These are phyloP conservation scores for Parauchenoglanis ngamensis DNA, from an alignment of 2,797 vertebrate genomes.

Conservation along the genomic window DNA sequence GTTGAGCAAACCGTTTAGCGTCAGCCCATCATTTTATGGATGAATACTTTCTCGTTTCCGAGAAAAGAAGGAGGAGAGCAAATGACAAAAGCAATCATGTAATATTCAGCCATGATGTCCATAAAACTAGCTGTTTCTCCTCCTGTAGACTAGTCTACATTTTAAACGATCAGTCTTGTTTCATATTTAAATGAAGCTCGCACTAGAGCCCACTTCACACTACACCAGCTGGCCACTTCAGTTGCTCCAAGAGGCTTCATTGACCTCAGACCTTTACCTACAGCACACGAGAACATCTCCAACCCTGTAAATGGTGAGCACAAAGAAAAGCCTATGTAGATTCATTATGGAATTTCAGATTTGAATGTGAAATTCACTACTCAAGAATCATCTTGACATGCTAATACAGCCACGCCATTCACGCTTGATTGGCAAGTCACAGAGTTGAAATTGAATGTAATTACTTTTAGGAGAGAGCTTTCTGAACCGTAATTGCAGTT, in stretches of 20 bases:
- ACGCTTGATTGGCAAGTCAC: conserved; percentile 29
- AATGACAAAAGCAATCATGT: conserved; percentile 27
- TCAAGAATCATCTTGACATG: conserved; percentile 41
- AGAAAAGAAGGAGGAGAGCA: rapidly evolving
- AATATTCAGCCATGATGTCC: conserved; percentile 4
- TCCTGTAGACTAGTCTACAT: neutral
- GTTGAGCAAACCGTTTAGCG: conserved; percentile 44
- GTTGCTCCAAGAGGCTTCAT: conserved; percentile 35
- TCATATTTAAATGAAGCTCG: conserved; percentile 49
- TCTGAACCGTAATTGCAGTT: conserved; percentile 24
- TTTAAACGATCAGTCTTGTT: conserved; percentile 12
- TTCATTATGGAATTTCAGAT: conserved; percentile 34
- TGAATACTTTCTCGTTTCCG: conserved; percentile 32
- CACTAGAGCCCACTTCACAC: conserved; percentile 29
- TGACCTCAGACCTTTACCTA: conserved; percentile 39
- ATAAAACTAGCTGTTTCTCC: neutral
- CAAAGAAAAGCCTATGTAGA: conserved; percentile 27
- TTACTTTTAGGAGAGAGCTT: conserved; percentile 36
- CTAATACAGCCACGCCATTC: conserved; percentile 37
- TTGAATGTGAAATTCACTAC: conserved; percentile 41
- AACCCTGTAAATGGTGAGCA: conserved; percentile 33
- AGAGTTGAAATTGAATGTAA: conserved; percentile 43
- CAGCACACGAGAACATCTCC: conserved; percentile 35
- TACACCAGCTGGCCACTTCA: conserved; percentile 55
- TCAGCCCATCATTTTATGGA: conserved; percentile 40